Percentiles rank a stretch among this genome's conserved stretches.
These are phyloP conservation scores for Halcyon malimbica DNA, from an alignment of 2,113 vertebrate species.

Conservation along the genomic window DNA sequence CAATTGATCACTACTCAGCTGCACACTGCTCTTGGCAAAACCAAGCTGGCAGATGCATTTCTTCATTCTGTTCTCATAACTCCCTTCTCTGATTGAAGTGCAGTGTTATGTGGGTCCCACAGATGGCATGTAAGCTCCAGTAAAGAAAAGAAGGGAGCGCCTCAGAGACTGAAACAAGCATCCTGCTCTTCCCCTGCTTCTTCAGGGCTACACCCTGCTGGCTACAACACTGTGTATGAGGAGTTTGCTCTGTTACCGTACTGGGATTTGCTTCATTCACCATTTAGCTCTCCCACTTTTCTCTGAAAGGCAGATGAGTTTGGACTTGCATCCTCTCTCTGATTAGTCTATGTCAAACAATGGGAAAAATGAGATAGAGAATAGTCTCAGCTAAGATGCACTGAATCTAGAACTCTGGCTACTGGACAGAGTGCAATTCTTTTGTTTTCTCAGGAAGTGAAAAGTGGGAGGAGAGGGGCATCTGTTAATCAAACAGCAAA, in stretches of 20 bases:
- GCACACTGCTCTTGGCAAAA: neutral
- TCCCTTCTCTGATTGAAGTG: neutral
- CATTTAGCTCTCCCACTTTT: neutral
- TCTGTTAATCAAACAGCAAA: neutral
- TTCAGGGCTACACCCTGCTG: neutral
- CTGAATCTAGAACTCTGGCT: neutral
- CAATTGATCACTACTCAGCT: neutral
- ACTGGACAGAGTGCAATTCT: neutral
- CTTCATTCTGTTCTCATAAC: neutral
- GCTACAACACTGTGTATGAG: fast-evolving
- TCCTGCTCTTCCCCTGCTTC: neutral
- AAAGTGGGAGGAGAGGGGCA: neutral
- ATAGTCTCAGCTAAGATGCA: neutral
- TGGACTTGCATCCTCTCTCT: neutral
- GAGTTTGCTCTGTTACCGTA: neutral
- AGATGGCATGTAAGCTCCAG: constrained; percentile 8
- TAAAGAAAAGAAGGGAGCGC: neutral
- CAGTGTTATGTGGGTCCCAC: neutral
- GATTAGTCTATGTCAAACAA: neutral
- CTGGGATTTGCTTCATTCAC: neutral
- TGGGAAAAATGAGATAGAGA: neutral
- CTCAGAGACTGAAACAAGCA: neutral
- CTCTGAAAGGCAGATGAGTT: neutral
- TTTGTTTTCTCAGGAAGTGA: neutral
- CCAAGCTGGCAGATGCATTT: neutral